A percentile compares a stretch with the other conserved stretches of the same genome.
Conservation (phyloP, 2,113 vertebrate species). For the Daubentonia madagascariensis region DNA sequence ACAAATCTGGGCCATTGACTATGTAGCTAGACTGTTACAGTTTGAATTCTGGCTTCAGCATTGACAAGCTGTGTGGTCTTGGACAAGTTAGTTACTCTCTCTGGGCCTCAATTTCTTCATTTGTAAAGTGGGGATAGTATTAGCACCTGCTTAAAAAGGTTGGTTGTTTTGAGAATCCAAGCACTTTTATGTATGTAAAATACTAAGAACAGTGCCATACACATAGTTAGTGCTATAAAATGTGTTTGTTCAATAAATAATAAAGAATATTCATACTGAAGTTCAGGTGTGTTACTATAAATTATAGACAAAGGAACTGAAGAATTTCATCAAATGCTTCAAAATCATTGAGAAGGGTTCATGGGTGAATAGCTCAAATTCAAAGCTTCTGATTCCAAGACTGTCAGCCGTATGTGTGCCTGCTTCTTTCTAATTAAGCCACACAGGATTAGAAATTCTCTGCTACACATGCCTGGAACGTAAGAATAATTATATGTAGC, state of each 20-base stretch:
- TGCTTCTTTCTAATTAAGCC: background rate
- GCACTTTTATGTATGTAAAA: background rate
- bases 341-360: background rate
- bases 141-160: background rate
- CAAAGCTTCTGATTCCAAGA: background rate
- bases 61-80: background rate
- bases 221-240: background rate
- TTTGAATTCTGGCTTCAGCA: background rate
- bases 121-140: background rate
- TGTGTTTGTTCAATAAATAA: background rate
- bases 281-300: background rate
- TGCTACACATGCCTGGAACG: background rate
- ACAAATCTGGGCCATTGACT: too few relatives aligned
- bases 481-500: background rate
- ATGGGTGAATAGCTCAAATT: background rate
- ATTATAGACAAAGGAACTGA: background rate
- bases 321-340: background rate
- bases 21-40: background rate
- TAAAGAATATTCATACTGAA: background rate
- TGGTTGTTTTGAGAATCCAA: background rate
- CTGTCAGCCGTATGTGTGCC: background rate
- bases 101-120: background rate
- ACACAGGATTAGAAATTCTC: background rate
- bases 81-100: background rate
- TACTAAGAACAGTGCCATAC: background rate